These are phyloP conservation scores for Stichopus horrens DNA, from an alignment of 53 echinoderm and acorn worm species.

Conservation along the genomic window DNA sequence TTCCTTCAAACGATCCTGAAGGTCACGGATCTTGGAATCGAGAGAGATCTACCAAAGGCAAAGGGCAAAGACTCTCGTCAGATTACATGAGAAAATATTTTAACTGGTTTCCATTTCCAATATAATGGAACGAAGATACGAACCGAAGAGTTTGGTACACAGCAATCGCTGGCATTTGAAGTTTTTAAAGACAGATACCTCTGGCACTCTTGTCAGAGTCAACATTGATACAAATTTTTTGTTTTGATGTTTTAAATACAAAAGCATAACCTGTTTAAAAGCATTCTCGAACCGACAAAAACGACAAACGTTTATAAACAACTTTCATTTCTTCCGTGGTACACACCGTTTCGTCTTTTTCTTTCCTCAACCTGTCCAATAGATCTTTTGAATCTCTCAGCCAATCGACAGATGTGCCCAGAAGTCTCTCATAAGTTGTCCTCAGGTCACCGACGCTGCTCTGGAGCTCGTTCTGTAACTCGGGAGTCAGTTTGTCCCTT, in stretches of 20 bases:
- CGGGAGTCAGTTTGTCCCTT: constrained; percentile 88
- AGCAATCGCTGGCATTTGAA: too few relatives aligned
- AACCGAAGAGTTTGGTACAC: too few relatives aligned
- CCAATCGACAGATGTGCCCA: constrained; percentile 81
- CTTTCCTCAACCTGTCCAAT: constrained; percentile 73
- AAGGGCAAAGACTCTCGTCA: not conserved
- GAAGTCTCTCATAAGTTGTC: constrained; percentile 78
- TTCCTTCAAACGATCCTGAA: constrained; percentile 64
- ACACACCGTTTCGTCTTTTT: constrained; percentile 87
- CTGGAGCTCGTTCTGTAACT: constrained; percentile 77
- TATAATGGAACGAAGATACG: too few relatives aligned
- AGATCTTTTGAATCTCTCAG: constrained; percentile 72
- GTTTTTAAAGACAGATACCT: too few relatives aligned
- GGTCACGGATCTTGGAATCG: constrained; percentile 69
- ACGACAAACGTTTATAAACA: not conserved
- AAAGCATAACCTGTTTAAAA: too few relatives aligned
- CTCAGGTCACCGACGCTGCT: constrained; percentile 74
- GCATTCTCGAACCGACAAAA: not conserved
- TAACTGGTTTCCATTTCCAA: too few relatives aligned
- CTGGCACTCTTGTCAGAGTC: too few relatives aligned
- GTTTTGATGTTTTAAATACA: too few relatives aligned
- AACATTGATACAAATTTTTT: too few relatives aligned
- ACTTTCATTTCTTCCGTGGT: too few relatives aligned
- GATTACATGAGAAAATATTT: too few relatives aligned
- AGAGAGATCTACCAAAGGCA: constrained; percentile 66